These are phyloP conservation scores for Pteronotus mesoamericanus DNA, from an alignment of 2,797 vertebrate genomes.

Conservation along the genomic window DNA sequence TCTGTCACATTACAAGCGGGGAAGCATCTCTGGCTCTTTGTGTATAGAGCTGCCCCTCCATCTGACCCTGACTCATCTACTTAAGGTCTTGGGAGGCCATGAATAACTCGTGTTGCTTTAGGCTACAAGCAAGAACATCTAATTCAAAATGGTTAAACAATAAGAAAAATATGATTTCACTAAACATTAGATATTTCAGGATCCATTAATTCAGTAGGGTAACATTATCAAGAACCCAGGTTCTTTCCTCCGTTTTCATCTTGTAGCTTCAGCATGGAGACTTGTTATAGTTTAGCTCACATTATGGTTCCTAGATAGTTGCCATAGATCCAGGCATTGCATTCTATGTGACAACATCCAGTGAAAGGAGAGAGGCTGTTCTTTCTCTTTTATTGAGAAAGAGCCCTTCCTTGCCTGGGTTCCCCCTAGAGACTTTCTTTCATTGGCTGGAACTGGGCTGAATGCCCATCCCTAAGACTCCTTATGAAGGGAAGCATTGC, in stretches of 20 bases:
- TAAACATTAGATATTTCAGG: not conserved
- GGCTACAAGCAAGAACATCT: not conserved
- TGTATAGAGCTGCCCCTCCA: not conserved
- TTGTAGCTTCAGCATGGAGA: not conserved
- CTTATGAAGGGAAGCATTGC: not conserved
- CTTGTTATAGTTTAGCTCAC: not conserved
- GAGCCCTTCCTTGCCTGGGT: not conserved
- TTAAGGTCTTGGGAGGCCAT: not conserved
- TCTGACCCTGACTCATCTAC: not conserved
- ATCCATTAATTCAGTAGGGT: not conserved
- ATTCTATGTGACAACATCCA: not conserved
- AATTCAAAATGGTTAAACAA: not conserved
- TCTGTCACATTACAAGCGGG: not conserved
- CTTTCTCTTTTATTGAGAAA: not conserved
- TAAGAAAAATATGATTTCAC: not conserved
- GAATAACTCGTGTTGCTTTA: not conserved
- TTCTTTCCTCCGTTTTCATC: not conserved
- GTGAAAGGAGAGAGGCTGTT: not conserved
- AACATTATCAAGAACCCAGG: not conserved
- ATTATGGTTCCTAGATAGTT: not conserved
- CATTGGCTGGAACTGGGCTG: not conserved
- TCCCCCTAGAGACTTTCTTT: not conserved
- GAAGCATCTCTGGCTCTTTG: not conserved
- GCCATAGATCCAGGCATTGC: not conserved
- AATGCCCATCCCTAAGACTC: not conserved